Evolutionary conservation across 2,888 invertebrate genomes (phyloP).

Genomic region (Euclidia mi): DNA sequence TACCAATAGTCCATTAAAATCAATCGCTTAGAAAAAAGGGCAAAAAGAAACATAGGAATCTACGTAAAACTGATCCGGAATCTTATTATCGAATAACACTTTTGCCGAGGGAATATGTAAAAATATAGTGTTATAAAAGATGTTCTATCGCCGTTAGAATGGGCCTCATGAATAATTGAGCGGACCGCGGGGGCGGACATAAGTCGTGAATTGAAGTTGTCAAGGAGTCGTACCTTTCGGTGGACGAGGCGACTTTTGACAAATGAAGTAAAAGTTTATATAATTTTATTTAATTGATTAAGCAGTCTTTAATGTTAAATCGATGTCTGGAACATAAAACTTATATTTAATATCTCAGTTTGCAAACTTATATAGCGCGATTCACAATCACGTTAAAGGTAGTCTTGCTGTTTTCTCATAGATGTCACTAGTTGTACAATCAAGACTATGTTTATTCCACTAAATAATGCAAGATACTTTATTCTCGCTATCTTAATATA

Average conservation of each 20-base stretch:
- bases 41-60: conserved; percentile 11
- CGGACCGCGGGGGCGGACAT: conserved; percentile 44
- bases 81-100: conserved; percentile 42
- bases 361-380: too few relatives aligned
- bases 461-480: too few relatives aligned
- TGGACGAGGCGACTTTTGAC: conserved; percentile 21
- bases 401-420: too few relatives aligned
- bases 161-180: conserved; percentile 63
- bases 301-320: too few relatives aligned
- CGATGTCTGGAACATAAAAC: too few relatives aligned
- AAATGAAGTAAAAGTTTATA: neutral
- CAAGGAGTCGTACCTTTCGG: conserved; percentile 27
- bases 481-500: too few relatives aligned
- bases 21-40: conserved; percentile 6
- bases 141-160: conserved; percentile 52
- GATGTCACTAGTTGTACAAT: too few relatives aligned
- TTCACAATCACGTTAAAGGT: too few relatives aligned
- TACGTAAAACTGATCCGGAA: conserved; percentile 16
- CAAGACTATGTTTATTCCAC: too few relatives aligned
- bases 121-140: conserved; percentile 56
- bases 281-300: too few relatives aligned
- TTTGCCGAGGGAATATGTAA: conserved; percentile 44
- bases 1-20: too few relatives aligned
- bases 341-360: too few relatives aligned
- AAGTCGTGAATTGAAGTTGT: conserved; percentile 55